phyloP scores from a whole-genome alignment of 2,888 invertebrate genomes.

The Iselma pallidipennis region DNA sequence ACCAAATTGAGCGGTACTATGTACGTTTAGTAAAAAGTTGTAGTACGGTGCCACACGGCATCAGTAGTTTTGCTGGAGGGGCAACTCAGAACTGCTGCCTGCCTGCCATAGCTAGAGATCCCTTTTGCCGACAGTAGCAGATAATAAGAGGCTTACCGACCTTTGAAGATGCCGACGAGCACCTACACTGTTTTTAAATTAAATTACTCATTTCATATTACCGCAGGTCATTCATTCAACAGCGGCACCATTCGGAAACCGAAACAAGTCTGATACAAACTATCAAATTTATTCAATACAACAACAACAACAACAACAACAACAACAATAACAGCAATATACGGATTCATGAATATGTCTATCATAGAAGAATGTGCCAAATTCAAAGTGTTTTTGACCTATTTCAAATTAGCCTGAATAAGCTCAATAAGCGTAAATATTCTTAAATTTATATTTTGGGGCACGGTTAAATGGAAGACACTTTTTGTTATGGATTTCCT shows the following conservation, averaged over 20 bases:
- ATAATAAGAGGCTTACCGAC: conserved; percentile 54
- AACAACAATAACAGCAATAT: no score
- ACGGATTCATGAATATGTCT: no score
- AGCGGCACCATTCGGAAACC: conserved; percentile 1
- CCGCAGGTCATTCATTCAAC: conserved; percentile 38
- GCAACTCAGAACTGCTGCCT: conserved; percentile 7
- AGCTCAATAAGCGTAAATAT: no score
- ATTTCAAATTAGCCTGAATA: no score
- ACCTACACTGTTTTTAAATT: conserved; percentile 55
- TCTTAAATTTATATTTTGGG: no score
- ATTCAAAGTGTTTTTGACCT: no score
- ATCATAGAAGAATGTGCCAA: no score
- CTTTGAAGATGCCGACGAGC: conserved; percentile 53
- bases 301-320: no score
- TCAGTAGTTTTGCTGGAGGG: no score
- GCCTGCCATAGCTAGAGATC: conserved; percentile 26
- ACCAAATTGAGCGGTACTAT: conserved; percentile 18
- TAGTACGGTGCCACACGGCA: conserved; percentile 18
- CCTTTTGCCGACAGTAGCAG: conserved; percentile 55
- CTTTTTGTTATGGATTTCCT: no score
- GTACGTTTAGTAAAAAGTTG: conserved; percentile 19
- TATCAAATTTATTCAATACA: background rate
- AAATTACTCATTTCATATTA: conserved; percentile 53
- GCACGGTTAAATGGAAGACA: no score
- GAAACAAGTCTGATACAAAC: background rate